phyloP scores from a whole-genome alignment of 2,113 vertebrate species.

The Platichthys stellatus region DNA sequence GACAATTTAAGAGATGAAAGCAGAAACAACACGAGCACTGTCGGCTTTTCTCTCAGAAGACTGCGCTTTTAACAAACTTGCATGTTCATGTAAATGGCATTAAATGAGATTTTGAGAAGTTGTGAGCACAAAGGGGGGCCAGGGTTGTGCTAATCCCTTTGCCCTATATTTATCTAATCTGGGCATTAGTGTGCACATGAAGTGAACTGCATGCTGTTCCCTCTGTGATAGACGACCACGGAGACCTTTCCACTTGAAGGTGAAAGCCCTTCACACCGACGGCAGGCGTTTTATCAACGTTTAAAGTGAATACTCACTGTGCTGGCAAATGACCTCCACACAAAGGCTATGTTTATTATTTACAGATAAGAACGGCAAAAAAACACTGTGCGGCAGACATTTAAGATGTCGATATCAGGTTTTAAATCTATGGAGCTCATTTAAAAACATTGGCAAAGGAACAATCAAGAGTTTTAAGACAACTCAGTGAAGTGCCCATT shows the following conservation, averaged over 20 bases:
- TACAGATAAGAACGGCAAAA: slow-evolving; percentile 1
- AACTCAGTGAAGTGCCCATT: too few species aligned
- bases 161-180: slow-evolving; percentile 79
- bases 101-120: slow-evolving; percentile 66
- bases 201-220: slow-evolving; percentile 58
- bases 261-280: neutral
- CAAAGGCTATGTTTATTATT: slow-evolving; percentile 2
- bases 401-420: neutral
- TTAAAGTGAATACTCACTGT: slow-evolving; percentile 1
- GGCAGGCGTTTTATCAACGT: slow-evolving; percentile 17
- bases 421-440: neutral
- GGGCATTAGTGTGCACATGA: slow-evolving; percentile 61
- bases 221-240: slow-evolving; percentile 2
- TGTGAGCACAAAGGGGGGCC: slow-evolving; percentile 58
- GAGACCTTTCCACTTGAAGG: slow-evolving; percentile 24
- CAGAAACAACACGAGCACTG: neutral
- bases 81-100: slow-evolving; percentile 65
- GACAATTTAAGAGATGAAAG: slow-evolving; percentile 52
- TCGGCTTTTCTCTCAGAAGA: slow-evolving; percentile 16
- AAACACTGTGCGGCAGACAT: neutral
- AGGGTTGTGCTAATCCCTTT: slow-evolving; percentile 71
- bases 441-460: neutral
- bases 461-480: neutral
- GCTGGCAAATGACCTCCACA: neutral
- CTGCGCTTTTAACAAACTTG: slow-evolving; percentile 40